phyloP scores from a whole-genome alignment of 2,888 invertebrate genomes.

The Bombyx huttoni region DNA sequence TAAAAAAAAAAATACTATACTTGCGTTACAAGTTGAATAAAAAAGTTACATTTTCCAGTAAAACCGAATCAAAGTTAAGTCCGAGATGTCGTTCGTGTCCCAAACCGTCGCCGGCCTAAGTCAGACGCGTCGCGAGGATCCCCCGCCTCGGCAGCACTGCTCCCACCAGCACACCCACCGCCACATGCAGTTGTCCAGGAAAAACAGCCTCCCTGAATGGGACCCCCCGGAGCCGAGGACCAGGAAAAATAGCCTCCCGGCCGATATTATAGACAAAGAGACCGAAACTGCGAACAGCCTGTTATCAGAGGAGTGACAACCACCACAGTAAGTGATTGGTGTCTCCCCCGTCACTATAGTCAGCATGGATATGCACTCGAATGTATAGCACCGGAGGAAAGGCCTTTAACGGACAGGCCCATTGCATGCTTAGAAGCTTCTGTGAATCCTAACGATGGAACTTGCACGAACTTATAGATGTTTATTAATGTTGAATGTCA shows the following conservation, averaged over 20 bases:
- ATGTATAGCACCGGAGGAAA: slow-evolving; percentile 36
- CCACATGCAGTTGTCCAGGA: slow-evolving; percentile 48
- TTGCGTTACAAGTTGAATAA: neutral
- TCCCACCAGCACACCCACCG: slow-evolving; percentile 61
- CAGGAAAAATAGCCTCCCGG: slow-evolving; percentile 62
- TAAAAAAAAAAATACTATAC: too few species aligned
- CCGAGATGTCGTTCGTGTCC: slow-evolving; percentile 67
- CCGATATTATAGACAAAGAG: slow-evolving; percentile 49
- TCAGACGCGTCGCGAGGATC: slow-evolving; percentile 53
- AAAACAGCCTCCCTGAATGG: slow-evolving; percentile 67
- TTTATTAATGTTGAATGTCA: slow-evolving; percentile 24
- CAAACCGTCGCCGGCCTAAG: slow-evolving; percentile 71
- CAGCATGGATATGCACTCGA: slow-evolving; percentile 58
- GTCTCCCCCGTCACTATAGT: slow-evolving; percentile 55
- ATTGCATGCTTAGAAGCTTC: slow-evolving; percentile 68
- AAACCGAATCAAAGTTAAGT: slow-evolving; percentile 8
- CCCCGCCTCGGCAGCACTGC: slow-evolving; percentile 59
- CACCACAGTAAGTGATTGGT: slow-evolving; percentile 61
- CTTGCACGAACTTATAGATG: slow-evolving; percentile 61
- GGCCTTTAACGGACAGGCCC: slow-evolving; percentile 58
- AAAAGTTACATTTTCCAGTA: slow-evolving; percentile 28
- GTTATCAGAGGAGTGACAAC: slow-evolving; percentile 57
- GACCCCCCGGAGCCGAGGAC: slow-evolving; percentile 56
- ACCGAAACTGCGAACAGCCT: slow-evolving; percentile 33
- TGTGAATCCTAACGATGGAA: slow-evolving; percentile 50